Evolutionary conservation across 2,888 invertebrate genomes (phyloP).

Genomic region (Sipha maydis): DNA sequence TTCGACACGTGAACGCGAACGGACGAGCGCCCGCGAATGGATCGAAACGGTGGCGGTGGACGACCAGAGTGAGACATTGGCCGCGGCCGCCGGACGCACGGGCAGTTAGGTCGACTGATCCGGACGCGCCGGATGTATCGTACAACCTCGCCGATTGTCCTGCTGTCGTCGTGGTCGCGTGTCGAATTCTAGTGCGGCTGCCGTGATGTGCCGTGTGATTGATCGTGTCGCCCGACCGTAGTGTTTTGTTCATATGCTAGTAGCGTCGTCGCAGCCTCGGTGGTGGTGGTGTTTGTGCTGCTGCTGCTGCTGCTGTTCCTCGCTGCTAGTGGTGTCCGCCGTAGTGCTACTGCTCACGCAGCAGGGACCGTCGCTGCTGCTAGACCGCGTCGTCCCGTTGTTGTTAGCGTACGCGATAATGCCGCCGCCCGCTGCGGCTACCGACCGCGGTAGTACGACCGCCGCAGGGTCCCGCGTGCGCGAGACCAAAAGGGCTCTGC

Average conservation of each 20-base stretch:
- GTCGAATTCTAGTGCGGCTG: not conserved
- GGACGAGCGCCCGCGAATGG: slow-evolving; percentile 42
- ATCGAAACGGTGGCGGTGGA: slow-evolving; percentile 30
- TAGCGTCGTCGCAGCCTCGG: not conserved
- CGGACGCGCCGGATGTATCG: slow-evolving; percentile 49
- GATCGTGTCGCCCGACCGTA: not conserved
- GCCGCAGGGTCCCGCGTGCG: slow-evolving; percentile 32
- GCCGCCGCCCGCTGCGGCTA: slow-evolving; percentile 44
- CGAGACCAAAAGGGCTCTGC: slow-evolving; percentile 54
- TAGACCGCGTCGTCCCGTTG: slow-evolving; percentile 47
- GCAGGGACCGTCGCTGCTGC: slow-evolving; percentile 5
- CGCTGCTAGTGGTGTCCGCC: not conserved
- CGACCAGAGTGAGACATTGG: slow-evolving; percentile 20
- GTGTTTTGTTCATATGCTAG: not conserved
- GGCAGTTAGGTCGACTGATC: slow-evolving; percentile 53
- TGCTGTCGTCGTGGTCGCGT: not conserved
- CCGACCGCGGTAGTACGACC: slow-evolving; percentile 24
- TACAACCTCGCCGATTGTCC: not conserved
- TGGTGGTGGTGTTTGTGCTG: not conserved
- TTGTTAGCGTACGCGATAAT: slow-evolving; percentile 54
- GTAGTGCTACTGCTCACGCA: not conserved
- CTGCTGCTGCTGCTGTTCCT: not conserved
- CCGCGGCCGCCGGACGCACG: slow-evolving; percentile 50
- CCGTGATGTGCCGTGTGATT: not conserved
- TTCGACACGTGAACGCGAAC: not conserved